These are phyloP conservation scores for Hesperophylax magnus DNA, from an alignment of 1,140 invertebrate species.

Conservation along the genomic window DNA sequence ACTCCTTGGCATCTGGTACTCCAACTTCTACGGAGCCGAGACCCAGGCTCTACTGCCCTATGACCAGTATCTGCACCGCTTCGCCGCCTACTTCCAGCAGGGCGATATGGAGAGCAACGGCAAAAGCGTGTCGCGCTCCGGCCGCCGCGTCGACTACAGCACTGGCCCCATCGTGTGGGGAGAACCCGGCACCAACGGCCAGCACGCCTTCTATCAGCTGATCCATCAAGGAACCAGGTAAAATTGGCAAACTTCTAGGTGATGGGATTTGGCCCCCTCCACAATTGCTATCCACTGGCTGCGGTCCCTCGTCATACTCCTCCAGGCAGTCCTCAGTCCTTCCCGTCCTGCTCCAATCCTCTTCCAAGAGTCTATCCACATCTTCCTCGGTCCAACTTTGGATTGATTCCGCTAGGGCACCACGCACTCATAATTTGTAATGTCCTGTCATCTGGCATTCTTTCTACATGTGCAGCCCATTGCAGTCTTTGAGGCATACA, in stretches of 20 bases:
- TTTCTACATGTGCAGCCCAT: too few species aligned
- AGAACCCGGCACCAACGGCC: slow-evolving; percentile 99
- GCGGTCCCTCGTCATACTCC: too few species aligned
- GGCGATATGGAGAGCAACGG: slow-evolving; percentile 99
- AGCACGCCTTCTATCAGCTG: slow-evolving; percentile 98
- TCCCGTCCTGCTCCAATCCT: too few species aligned
- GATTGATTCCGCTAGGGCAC: too few species aligned
- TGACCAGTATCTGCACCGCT: slow-evolving; percentile 98
- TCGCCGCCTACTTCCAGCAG: slow-evolving; percentile 99
- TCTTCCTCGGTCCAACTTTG: too few species aligned
- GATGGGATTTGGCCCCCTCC: too few species aligned
- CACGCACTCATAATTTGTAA: too few species aligned
- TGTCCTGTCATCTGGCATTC: too few species aligned
- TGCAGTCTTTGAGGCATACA: too few species aligned
- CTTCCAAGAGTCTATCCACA: too few species aligned
- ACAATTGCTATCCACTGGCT: too few species aligned
- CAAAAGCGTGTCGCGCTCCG: slow-evolving; percentile 91
- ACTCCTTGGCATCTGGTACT: slow-evolving; percentile 96
- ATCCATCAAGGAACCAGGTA: slow-evolving; percentile 89
- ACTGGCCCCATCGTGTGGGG: slow-evolving; percentile 97
- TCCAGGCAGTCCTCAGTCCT: too few species aligned
- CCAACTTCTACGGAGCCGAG: slow-evolving; percentile 95
- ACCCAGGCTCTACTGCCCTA: slow-evolving; percentile 97
- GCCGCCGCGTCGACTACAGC: slow-evolving; percentile 81
- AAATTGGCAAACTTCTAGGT: neutral